These are phyloP conservation scores for Chloropsis hardwickii DNA, from an alignment of 2,113 vertebrate species.

Conservation along the genomic window DNA sequence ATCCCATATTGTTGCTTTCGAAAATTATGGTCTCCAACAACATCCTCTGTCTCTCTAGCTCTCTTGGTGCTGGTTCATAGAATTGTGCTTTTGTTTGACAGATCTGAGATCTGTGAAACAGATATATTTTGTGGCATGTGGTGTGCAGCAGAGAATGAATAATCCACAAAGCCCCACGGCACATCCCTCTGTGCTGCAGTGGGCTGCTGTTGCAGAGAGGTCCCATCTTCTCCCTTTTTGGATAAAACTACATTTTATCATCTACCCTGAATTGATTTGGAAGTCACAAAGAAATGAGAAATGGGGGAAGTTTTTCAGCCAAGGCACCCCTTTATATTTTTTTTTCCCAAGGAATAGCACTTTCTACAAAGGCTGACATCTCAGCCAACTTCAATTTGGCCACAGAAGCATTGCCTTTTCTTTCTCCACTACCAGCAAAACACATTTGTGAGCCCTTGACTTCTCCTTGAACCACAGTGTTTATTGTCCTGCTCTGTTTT, in stretches of 20 bases:
- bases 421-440: neutral
- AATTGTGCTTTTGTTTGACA: neutral
- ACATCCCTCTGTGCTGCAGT: neutral
- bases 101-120: neutral
- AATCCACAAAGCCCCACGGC: neutral
- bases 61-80: neutral
- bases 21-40: neutral
- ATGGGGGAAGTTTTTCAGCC: neutral
- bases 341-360: neutral
- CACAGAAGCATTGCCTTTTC: conserved; percentile 13
- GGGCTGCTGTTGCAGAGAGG: neutral
- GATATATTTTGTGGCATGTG: neutral
- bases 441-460: conserved; percentile 11
- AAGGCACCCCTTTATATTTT: neutral
- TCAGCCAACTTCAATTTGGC: neutral
- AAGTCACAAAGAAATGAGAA: neutral
- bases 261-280: neutral
- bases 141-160: neutral
- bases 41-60: neutral
- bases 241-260: neutral
- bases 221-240: neutral
- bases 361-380: neutral
- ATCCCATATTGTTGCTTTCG: neutral
- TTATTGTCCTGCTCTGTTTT: conserved; percentile 27
- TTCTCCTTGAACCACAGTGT: conserved; percentile 1